Evolutionary conservation across 2,113 vertebrate genomes (phyloP).

Genomic region (Colossoma macropomum): DNA sequence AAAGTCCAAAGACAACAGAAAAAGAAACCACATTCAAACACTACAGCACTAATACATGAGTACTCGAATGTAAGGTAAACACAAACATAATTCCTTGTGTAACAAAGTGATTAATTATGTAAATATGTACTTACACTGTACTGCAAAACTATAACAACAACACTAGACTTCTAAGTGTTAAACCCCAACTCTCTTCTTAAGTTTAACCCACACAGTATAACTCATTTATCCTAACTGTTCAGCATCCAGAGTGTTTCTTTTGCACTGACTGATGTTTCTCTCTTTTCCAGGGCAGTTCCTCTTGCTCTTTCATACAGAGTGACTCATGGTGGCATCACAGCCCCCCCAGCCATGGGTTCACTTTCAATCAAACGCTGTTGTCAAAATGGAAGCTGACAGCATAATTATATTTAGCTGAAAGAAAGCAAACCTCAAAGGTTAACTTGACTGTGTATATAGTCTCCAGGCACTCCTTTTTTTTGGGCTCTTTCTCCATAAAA

Average conservation of each 20-base stretch:
- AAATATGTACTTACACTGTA: too few relatives aligned
- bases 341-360: conserved; percentile 26
- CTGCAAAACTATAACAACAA: too few relatives aligned
- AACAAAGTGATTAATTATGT: too few relatives aligned
- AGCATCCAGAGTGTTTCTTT: not conserved
- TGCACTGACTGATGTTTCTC: not conserved
- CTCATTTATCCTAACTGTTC: not conserved
- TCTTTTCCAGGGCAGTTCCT: not conserved
- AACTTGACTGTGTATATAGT: not conserved
- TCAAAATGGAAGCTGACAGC: conserved; percentile 31
- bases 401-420: conserved; percentile 35
- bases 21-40: too few relatives aligned
- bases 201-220: not conserved
- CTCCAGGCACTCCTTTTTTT: conserved; percentile 6
- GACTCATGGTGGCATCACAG: conserved; percentile 35
- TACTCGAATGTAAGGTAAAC: too few relatives aligned
- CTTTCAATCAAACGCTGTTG: conserved; percentile 37
- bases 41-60: too few relatives aligned
- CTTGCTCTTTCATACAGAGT: conserved; percentile 18
- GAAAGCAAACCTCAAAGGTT: conserved; percentile 20
- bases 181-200: not conserved
- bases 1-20: too few relatives aligned
- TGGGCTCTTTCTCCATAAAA: not conserved
- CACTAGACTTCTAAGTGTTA: not conserved
- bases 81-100: too few relatives aligned